Base-by-base conservation (phyloP, 37 sponge, comb jelly and placozoan species). In the Spongilla lacustris region DNA sequence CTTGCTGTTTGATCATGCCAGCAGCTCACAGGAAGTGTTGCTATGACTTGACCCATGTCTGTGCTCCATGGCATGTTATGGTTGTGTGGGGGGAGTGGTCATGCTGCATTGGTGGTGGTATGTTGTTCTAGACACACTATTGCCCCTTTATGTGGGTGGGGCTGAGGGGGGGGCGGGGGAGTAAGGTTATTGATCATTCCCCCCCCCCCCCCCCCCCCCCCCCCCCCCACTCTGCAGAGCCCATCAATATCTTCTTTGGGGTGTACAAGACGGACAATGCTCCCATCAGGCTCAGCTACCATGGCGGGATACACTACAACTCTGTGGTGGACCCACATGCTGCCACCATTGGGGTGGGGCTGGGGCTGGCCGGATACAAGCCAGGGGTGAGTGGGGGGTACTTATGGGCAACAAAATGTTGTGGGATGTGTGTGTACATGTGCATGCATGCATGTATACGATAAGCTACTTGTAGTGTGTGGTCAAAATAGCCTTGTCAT, bases 251-350 rank as follows among this genome's bases (percentile, higher is more conserved):
- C 19, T 94, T 98, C 77, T 90, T 93, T 80, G 93, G 94, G 2
- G 85, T 94, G 70, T 92, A 96, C 87, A 92, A 96, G 86, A 94
- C 95, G 10, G 96, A 98, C 85, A 94, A 96, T 85, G 95, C 96
- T 29, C 98, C 98, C 26, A 89, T 98, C 27, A 86, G 98, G 13
- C 80, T 98, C 25, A 94, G 95, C 74, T 98, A 98, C 80, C 98
- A 98, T 83, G 81, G 88, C 13, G 77, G 83, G 72, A 84, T 92
- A 73, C 98, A 98, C 86, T 98, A 98, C 83, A 98, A 98, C 88
- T 88, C 95, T 28, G 93, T 98, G 14, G 83, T 94, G 14, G 98
- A 98, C 84, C 98, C 98, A 11, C 92, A 90, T 72, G 69, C 81
- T 22, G 92, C 98, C 30, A 92, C 96, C 33, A 83, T 98, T 41